Evolutionary conservation across 1,140 invertebrate species (phyloP), one percentile per base, ranked within the genome.

Genomic region (Drosophila miranda): DNA sequence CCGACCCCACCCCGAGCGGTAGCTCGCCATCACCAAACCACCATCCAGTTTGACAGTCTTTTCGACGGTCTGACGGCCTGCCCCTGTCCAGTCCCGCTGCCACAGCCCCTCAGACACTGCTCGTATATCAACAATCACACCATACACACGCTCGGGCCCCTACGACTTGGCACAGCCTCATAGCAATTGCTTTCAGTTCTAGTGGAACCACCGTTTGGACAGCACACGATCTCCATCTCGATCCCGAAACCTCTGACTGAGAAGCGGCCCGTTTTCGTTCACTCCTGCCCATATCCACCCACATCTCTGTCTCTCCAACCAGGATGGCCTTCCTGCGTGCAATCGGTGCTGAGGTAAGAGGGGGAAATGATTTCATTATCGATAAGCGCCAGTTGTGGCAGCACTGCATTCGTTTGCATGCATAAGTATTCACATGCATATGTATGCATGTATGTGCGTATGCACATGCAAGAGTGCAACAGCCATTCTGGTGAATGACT

Each of bases 111-210:
- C 11, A 4, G 34, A 1, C 56, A 23, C 41, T 41, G 53, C 59
- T 84, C 68, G 81, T 84, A 84, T 86, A 84, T 86, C 77, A 86
- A 86, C 81, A 86, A 87, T 86, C 81, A 78, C 73, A 80, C 76
- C 81, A 86, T 23, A 57, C 46, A 57, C 43, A 42, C 14, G 30
- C 41, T 46, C 43, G 69, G 63, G 44, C 66, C 71, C 41, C 49
- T 23, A 38, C 38, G 68, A 69, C 56, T 59, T 69, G 63, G 51
- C 59, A 68, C 83, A 73, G 63, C 77, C 64, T 77, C 75, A 75
- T 43, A 74, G 70, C 45, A 57, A 54, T 69, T 79, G 80, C 57
- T 70, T 87, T 90, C 75, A 90, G 88, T 90, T 90, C 63, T 79
- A 88, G 83, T 86, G 69, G 72, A 77, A 67, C 83, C 88, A 78